A percentile compares a stretch with the other conserved stretches of the same genome.
Evolutionary conservation across 2,888 invertebrate genomes (phyloP).

Genomic region (Ochropleura plecta): DNA sequence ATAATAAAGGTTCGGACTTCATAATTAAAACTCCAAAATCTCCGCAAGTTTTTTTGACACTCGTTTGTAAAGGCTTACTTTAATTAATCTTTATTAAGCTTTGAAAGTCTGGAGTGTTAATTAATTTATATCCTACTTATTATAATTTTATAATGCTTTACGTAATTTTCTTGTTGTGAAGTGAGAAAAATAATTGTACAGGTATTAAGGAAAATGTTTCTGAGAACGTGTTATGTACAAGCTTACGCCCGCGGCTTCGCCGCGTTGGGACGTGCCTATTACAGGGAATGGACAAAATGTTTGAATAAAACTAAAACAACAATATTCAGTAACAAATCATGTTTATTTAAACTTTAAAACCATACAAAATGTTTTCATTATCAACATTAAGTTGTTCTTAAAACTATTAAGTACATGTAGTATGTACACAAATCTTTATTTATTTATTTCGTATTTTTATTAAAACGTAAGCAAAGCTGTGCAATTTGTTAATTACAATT

Average conservation of each 20-base stretch:
- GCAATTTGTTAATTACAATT: conserved; percentile 64
- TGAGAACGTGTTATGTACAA: not conserved
- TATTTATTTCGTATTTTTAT: conserved; percentile 48
- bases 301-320: conserved; percentile 50
- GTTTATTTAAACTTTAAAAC: conserved; percentile 71
- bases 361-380: conserved; percentile 63
- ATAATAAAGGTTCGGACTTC: conserved; percentile 25
- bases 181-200: conserved; percentile 9
- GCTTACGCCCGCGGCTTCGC: too few relatives aligned
- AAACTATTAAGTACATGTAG: conserved; percentile 57
- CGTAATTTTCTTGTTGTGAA: not conserved
- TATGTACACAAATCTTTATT: conserved; percentile 48
- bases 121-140: conserved; percentile 29
- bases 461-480: conserved; percentile 66
- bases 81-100: conserved; percentile 50
- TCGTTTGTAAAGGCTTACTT: conserved; percentile 31
- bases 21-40: conserved; percentile 49
- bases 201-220: not conserved
- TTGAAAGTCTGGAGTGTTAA: conserved; percentile 22
- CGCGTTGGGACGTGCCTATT: not conserved
- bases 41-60: conserved; percentile 48
- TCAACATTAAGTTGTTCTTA: conserved; percentile 54
- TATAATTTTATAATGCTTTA: conserved; percentile 10
- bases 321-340: conserved; percentile 65
- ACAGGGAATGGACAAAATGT: not conserved